Percentiles rank a stretch among this genome's conserved stretches.
Conservation (phyloP, 2,888 invertebrate species). For the Gymnoscelis rufifasciata region DNA sequence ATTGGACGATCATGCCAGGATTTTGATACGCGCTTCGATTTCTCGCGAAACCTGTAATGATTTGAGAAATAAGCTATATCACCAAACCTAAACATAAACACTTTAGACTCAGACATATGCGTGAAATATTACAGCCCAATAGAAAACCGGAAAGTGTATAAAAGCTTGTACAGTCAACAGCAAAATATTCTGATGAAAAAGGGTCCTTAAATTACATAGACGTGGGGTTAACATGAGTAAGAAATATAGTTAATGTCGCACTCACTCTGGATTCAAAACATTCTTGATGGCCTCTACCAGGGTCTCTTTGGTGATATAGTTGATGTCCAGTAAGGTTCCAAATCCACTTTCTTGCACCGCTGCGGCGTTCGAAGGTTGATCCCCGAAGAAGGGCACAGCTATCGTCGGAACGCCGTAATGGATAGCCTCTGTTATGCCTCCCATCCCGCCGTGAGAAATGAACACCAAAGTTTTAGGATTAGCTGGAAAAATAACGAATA, state of each 20-base stretch:
- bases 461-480: constrained; percentile 80
- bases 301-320: constrained; percentile 68
- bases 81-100: too few species aligned
- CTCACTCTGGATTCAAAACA: constrained; percentile 78
- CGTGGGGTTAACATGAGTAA: too few species aligned
- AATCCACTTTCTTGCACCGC: constrained; percentile 77
- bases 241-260: too few species aligned
- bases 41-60: constrained; percentile 59
- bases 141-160: too few species aligned
- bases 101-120: too few species aligned
- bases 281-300: constrained; percentile 72
- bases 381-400: constrained; percentile 79
- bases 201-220: too few species aligned
- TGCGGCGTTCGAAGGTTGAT: constrained; percentile 79
- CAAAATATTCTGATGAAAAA: too few species aligned
- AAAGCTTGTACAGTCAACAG: too few species aligned
- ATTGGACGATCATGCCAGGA: constrained; percentile 80
- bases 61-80: background rate
- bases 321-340: constrained; percentile 67
- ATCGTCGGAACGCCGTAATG: constrained; percentile 80
- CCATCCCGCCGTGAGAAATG: constrained; percentile 80
- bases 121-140: too few species aligned
- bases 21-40: constrained; percentile 67
- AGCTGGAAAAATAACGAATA: constrained; percentile 50
- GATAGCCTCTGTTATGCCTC: constrained; percentile 79